Conservation (phyloP, 2,797 vertebrate genomes). For the Coregonus suidteri region DNA sequence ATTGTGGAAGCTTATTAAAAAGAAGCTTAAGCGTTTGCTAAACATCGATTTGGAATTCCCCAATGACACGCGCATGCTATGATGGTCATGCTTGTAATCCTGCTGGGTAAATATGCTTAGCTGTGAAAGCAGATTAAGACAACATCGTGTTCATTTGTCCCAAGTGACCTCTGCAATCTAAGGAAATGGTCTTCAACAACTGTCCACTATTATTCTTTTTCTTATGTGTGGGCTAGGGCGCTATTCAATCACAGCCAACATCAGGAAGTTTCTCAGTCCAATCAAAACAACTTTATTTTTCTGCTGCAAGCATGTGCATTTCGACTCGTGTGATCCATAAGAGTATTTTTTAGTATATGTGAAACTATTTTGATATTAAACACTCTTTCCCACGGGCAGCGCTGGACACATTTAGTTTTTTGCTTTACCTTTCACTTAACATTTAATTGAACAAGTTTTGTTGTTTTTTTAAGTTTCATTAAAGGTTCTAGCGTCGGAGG, state of each 20-base stretch:
- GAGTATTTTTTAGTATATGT: background rate
- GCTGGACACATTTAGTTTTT: too few species aligned
- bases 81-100: slow-evolving; percentile 79
- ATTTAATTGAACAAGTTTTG: too few species aligned
- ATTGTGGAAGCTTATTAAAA: slow-evolving; percentile 51
- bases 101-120: slow-evolving; percentile 75
- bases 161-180: slow-evolving; percentile 60
- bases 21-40: slow-evolving; percentile 67
- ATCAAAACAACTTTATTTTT: background rate
- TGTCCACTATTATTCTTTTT: slow-evolving; percentile 59
- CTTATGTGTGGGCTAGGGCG: slow-evolving; percentile 45
- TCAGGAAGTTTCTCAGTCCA: background rate
- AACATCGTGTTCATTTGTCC: slow-evolving; percentile 63
- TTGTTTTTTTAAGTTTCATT: background rate
- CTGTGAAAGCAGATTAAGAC: slow-evolving; percentile 78
- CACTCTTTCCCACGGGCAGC: too few species aligned
- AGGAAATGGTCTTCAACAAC: slow-evolving; percentile 52
- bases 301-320: background rate
- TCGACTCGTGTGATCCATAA: background rate
- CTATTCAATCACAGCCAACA: slow-evolving; percentile 22
- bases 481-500: background rate
- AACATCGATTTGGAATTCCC: slow-evolving; percentile 73
- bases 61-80: slow-evolving; percentile 63
- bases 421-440: too few species aligned
- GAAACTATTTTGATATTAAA: background rate